Evolutionary conservation across 2,888 invertebrate genomes (phyloP).

Genomic region (Branchipolynoe longqiensis): DNA sequence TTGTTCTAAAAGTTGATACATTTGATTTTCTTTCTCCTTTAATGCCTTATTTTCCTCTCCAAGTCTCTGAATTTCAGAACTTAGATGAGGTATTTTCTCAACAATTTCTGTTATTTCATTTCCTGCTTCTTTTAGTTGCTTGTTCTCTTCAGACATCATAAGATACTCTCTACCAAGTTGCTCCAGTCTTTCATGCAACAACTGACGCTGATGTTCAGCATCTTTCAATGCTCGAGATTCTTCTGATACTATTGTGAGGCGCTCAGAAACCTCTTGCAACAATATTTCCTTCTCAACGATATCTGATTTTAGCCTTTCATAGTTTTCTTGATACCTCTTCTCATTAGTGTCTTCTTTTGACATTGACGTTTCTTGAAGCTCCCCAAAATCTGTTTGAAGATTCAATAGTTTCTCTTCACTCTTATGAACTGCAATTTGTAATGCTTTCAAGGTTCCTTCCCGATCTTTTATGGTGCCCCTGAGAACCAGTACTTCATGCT

Average conservation of each 20-base stretch:
- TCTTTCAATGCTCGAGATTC: not conserved
- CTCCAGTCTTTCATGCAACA: not conserved
- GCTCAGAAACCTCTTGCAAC: not conserved
- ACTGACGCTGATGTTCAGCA: not conserved
- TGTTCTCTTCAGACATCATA: conserved; percentile 6
- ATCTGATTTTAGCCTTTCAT: not conserved
- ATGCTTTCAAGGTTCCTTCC: not conserved
- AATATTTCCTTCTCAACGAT: not conserved
- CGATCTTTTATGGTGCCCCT: not conserved
- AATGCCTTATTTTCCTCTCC: conserved; percentile 48
- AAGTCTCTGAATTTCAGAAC: conserved; percentile 24
- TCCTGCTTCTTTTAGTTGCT: conserved; percentile 17
- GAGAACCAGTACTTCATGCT: not conserved
- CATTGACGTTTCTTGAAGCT: not conserved
- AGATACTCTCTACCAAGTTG: not conserved
- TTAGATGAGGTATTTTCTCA: conserved; percentile 34
- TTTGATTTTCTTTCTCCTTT: conserved; percentile 53
- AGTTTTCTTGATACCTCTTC: not conserved
- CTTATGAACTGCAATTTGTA: not conserved
- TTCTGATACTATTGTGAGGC: not conserved
- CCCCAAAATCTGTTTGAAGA: not conserved
- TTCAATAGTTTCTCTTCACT: conserved; percentile 30
- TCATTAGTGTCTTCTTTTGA: not conserved
- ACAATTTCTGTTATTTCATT: conserved; percentile 19
- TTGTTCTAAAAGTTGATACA: conserved; percentile 50